These are phyloP conservation scores for Brachyptera risi DNA, from an alignment of 2,888 invertebrate genomes.

Conservation along the genomic window DNA sequence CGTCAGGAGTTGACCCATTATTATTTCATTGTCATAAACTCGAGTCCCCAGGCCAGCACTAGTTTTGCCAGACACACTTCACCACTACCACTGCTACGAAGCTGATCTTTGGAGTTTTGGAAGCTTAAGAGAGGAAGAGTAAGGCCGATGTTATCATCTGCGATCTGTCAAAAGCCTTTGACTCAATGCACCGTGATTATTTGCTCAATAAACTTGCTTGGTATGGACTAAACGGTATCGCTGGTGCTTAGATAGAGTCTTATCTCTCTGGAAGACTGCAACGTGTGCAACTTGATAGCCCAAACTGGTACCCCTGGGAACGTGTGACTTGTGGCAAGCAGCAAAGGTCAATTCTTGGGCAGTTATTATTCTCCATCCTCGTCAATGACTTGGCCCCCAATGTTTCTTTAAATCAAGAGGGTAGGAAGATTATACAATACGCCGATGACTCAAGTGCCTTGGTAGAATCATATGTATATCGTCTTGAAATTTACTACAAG, in stretches of 20 bases:
- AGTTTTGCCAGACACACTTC: background rate
- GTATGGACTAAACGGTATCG: background rate
- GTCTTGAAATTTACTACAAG: too few species aligned
- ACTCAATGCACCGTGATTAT: background rate
- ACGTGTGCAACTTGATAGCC: background rate
- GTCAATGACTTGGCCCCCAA: too few species aligned
- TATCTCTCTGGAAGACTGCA: conserved; percentile 2
- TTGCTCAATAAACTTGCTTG: background rate
- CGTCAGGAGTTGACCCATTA: background rate
- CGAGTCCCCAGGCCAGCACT: background rate
- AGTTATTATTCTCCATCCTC: background rate
- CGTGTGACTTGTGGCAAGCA: background rate
- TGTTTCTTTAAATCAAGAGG: background rate
- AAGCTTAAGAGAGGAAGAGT: background rate
- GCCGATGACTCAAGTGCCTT: background rate
- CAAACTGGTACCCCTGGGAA: background rate
- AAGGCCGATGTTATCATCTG: background rate
- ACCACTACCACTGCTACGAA: background rate
- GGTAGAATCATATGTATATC: too few species aligned
- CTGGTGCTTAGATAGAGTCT: background rate
- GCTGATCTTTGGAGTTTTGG: background rate
- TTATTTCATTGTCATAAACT: background rate
- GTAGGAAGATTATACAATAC: background rate
- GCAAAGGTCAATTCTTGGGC: background rate
- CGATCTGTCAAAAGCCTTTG: conserved; percentile 1